A percentile compares a stretch with the other conserved stretches of the same genome.
Conservation (phyloP, 2,888 invertebrate species). For the Halictus ligatus region DNA sequence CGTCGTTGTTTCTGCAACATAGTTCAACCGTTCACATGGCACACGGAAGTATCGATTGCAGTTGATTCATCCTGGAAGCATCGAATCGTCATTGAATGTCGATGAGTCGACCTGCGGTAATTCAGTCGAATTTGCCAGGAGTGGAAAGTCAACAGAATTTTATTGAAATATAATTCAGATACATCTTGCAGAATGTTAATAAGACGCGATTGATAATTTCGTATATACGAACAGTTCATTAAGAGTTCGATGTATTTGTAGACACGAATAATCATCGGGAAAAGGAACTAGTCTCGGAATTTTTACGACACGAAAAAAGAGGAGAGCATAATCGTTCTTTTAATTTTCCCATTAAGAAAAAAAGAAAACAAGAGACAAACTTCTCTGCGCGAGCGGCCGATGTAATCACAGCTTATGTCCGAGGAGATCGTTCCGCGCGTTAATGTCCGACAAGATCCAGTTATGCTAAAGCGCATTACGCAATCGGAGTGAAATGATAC, state of each 20-base stretch:
- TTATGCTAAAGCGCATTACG: slow-evolving; percentile 12
- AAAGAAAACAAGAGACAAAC: too few relatives aligned
- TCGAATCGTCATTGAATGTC: slow-evolving; percentile 2
- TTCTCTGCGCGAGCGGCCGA: not conserved
- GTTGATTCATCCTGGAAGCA: slow-evolving; percentile 8
- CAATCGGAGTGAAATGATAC: slow-evolving; percentile 44
- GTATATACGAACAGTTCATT: not conserved
- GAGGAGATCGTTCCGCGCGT: not conserved
- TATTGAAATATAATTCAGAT: too few relatives aligned
- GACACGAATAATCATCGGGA: not conserved
- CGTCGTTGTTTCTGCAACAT: not conserved
- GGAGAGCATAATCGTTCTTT: not conserved
- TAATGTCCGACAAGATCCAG: slow-evolving; percentile 19
- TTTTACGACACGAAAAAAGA: not conserved
- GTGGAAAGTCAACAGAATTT: not conserved
- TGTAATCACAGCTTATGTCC: not conserved
- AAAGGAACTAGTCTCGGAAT: not conserved
- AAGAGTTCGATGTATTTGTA: not conserved
- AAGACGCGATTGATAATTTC: not conserved
- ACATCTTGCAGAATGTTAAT: not conserved
- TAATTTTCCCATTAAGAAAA: not conserved
- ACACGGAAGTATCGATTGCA: slow-evolving; percentile 13
- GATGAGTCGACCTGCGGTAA: slow-evolving; percentile 10
- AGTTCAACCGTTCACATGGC: not conserved
- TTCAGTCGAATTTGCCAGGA: not conserved